Base-by-base conservation (phyloP, 1,140 invertebrate species). In the Drosophila jambulina region DNA sequence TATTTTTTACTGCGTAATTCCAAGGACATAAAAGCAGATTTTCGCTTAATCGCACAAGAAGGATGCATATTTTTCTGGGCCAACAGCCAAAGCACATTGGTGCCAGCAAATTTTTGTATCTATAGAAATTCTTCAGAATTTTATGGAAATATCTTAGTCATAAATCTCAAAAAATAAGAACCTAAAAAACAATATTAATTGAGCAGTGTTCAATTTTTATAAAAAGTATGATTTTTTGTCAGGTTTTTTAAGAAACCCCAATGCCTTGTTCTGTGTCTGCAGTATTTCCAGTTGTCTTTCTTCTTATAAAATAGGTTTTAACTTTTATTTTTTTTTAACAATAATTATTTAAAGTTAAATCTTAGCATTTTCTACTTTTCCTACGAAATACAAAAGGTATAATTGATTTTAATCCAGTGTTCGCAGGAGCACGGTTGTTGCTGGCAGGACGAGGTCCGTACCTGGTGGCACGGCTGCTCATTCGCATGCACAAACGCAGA, bases 1-100 rank as follows among this genome's bases (percentile, higher is more conserved):
- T 67, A 45, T 57, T 36, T 15, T 23, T 45, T 57, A 81, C 71
- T 77, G 32, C 59, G 46, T 54, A 36, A 36, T 10, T 17, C 32
- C 51, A 54, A 54, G 32, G 51, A 85, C 69, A 85, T 63, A 57
- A 75, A 85, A 75, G 61, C 61, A 62, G 82, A 85, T 85, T 86
- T 86, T 74, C 77, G 83, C 72, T 87, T 80, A 82, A 78, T 87
- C 79, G 75, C 83, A 87, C 80, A 83, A 80, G 75, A 76, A 83
- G 84, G 84, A 81, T 87, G 78, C 83, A 56, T 23, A 56, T 56
- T 56, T 56, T 56, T 38, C 32, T 56, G 53, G 32, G 51, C 21
- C 32, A 54, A 17, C 32, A 36, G 21, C 21, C 8, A 36, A 17
- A 23, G 19, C 15, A 54, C 51, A 54, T 54, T 54, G 51, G 19